Base-by-base conservation (phyloP, 2,113 vertebrate species). In the Prunella himalayana region DNA sequence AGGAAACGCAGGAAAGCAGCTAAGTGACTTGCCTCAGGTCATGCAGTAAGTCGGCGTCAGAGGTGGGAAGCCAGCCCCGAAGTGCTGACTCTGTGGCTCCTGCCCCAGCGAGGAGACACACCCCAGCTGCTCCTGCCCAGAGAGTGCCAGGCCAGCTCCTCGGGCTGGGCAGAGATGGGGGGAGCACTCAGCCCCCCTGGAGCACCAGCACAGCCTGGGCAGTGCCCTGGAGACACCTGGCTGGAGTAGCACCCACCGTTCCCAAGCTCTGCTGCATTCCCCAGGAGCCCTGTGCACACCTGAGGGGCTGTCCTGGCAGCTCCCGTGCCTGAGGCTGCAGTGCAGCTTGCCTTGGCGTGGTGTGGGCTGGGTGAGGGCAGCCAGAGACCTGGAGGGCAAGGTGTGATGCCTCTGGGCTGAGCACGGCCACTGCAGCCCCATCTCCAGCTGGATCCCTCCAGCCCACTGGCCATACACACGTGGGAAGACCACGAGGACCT, bases 21-120 rank as follows among this genome's bases (percentile, higher is more conserved):
- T 93, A 41, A 93, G 92, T 93, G 93, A 90, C 92, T 97, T 42
- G 92, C 94, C 96, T 86, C 57, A 88, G 95, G 96, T 88, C 85
- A 94, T 66, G 51, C 79, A 93, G 56, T 86, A 15, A 94, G 79
- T 66, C 71, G 1, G 94, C 83, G 11, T 95, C 89, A 65, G 95
- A 94, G 91, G 59, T 93, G 93, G 92, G 95, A 96, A 93, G 92
- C 22, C 14, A 7, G 79, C 56, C 94, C 92, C 2, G 49, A 83
- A 92, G 71, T 96, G 95, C 96, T 96, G 95, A 96, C 92, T 94
- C 85, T 25, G 60, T 39, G 53, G 82, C 88, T 91, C 66, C 20
- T 81, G 88, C 81, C 81, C 69, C 86, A 60, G 2, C 1, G 11
- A 2, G 4, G 84, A 57, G 73, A 59, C 81, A 49, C 77, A 71